Evolutionary conservation across 2,888 invertebrate species (phyloP), one percentile per base, ranked within the genome.

Genomic region (Drosophila mimica): DNA sequence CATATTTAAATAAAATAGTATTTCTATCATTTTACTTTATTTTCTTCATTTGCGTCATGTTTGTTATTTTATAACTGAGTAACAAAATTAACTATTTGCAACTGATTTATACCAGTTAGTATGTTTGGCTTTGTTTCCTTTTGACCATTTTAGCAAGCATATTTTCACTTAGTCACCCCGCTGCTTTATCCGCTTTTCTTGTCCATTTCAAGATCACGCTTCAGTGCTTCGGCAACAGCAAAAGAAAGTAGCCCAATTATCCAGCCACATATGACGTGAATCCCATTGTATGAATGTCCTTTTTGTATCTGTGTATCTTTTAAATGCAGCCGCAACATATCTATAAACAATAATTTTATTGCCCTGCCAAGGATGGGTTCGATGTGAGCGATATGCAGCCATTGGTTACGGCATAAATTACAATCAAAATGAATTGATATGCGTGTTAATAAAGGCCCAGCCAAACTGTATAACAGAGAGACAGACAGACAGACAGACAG

Each of bases 391-490:
- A 82, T 91, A 86, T 89, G 88, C 88, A 90, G 82, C 86, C 82
- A 91, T 91, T 91, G 91, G 91, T 79, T 83, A 90, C 91, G 91
- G 90, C 91, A 91, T 91, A 91, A 91, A 91, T 91, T 91, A 91
- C 87, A 88, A 88, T 86, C 79, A 83, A 85, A 87, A 85, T 84
- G 89, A 88, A 87, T 91, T 90, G 90, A 91, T 91, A 89, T 90
- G 91, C 91, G 88, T 88, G 89, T 86, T 83, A 83, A 88, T 83
- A 83, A 82, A 82, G 81, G 79, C 54, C 36, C 40, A 54, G 69
- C 49, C 31, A 40, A 51, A 28, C 28, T 17, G 36, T 54, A 54
- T 15, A 56, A 46, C 67, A 57, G 56, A 52, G 64, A 74, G 60
- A 25, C 25, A 25, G 25, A 25, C 25, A 25, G 8, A 46, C 57